Conservation (phyloP, 1,140 invertebrate genomes). For the Drosophila burlai region DNA sequence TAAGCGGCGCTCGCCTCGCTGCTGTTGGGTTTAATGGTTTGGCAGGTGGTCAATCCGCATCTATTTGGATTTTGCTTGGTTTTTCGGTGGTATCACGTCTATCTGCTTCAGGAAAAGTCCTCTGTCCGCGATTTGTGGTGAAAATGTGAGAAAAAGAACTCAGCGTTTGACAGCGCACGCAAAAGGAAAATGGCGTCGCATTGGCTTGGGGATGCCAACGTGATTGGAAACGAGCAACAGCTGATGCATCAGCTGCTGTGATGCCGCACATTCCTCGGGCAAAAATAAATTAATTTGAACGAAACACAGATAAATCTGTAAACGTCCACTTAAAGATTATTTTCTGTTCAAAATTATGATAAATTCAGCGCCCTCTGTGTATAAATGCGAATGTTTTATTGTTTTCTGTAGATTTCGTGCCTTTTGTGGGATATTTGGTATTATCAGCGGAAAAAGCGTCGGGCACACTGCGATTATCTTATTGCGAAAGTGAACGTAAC, state of each 20-base stretch:
- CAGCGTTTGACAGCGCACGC: constrained; percentile 54
- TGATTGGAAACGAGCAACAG: constrained; percentile 24
- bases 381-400: background rate
- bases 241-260: constrained; percentile 63
- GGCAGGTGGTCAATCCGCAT: constrained; percentile 39
- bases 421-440: too few species aligned
- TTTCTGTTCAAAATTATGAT: too few species aligned
- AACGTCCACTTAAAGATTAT: background rate
- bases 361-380: background rate
- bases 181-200: constrained; percentile 67
- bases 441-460: too few species aligned
- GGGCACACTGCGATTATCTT: too few species aligned
- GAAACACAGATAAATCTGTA: background rate
- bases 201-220: constrained; percentile 46
- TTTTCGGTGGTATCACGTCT: constrained; percentile 60
- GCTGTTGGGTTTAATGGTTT: constrained; percentile 21
- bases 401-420: too few species aligned
- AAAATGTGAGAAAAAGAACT: constrained; percentile 33
- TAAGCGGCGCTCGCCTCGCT: constrained; percentile 16
- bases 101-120: constrained; percentile 48
- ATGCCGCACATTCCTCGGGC: background rate
- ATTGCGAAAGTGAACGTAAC: too few species aligned
- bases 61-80: constrained; percentile 34
- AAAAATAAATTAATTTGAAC: background rate
- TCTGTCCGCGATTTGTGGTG: constrained; percentile 55